Evolutionary conservation across 64 coral and sea anemone species (phyloP), one percentile per base, ranked within the genome.

Genomic region (Actinia equina): DNA sequence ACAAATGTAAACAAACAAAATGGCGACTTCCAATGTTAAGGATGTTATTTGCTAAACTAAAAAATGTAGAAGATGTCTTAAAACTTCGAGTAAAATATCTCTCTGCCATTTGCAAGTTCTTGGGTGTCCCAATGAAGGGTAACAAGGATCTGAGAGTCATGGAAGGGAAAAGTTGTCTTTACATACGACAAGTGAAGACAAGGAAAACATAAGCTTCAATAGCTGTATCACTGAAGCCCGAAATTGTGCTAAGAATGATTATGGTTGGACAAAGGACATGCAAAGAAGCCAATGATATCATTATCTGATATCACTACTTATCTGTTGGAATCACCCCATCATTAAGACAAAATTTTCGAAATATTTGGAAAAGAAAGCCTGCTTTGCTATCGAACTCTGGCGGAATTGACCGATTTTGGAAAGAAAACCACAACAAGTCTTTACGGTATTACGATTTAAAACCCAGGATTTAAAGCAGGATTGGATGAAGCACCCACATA

Each of bases 401-500:
- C n/a, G 14, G 81, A 25, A 83, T 43, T 18, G 56, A 83, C n/a
- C 45, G 81, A 20, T n/a, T 83, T 22, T 83, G 81, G 81, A 83
- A 83, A 58, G 81, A 83, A 46, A 46, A 55, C 19, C 74, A 77
- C 27, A 77, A 30, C n/a, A 22, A 77, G 5, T 77, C 74, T 8
- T 16, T 77, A 27, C 19, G 3, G 43, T 77, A 77, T 44, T 6
- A 83, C 23, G 81, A 83, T 13, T 83, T 83, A 23, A 46, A 58
- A 20, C 14, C 14, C 4, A 53, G 44, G 56, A 10, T 83, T 88
- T 6, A n/a, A n/a, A n/a, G 86, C 86, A 56, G 86, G 86, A 26
- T 77, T 78, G 42, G 22, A 23, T 11, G 86, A 88, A 88, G 71
- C 18, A 88, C 71, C 57, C 86, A 79, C 60, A 54, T 61, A 60